A percentile compares a stretch with the other conserved stretches of the same genome.
Conservation (phyloP, 2,797 vertebrate species). For the Labeo calbasu region DNA sequence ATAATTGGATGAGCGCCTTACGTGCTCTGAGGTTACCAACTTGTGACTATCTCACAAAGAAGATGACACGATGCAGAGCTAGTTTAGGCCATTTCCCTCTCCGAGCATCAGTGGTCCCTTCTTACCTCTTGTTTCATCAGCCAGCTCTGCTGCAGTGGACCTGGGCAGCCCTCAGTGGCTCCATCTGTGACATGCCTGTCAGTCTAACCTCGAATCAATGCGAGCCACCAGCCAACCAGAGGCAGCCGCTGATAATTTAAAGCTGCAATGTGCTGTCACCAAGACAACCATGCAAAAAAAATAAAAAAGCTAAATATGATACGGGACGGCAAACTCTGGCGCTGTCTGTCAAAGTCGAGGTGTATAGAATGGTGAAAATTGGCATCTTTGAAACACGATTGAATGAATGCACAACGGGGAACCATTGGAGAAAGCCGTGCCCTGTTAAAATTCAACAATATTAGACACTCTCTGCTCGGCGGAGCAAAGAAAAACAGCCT, state of each 20-base stretch:
- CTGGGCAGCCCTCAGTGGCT: conserved; percentile 61
- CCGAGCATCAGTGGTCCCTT: conserved; percentile 50
- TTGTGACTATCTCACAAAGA: conserved; percentile 46
- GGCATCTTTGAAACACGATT: conserved; percentile 54
- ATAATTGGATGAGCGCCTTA: conserved; percentile 38
- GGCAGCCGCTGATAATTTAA: conserved; percentile 61
- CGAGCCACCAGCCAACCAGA: conserved; percentile 61
- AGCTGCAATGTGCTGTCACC: conserved; percentile 55
- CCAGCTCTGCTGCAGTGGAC: conserved; percentile 58
- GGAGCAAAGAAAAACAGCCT: conserved; percentile 55
- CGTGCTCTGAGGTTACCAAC: conserved; percentile 43
- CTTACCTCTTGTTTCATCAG: conserved; percentile 65
- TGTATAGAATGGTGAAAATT: conserved; percentile 54
- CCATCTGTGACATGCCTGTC: conserved; percentile 64
- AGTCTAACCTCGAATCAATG: conserved; percentile 61
- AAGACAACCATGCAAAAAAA: conserved; percentile 56
- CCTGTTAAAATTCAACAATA: conserved; percentile 56
- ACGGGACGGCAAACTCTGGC: conserved; percentile 55
- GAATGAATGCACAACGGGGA: conserved; percentile 35
- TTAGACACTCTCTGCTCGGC: conserved; percentile 52
- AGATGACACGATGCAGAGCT: conserved; percentile 45
- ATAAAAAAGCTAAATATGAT: conserved; percentile 53
- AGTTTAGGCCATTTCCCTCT: conserved; percentile 56
- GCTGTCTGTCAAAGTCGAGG: conserved; percentile 37
- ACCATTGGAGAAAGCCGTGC: conserved; percentile 51